Base-by-base conservation (phyloP, 2,888 invertebrate genomes). In the Orthosia cruda region DNA sequence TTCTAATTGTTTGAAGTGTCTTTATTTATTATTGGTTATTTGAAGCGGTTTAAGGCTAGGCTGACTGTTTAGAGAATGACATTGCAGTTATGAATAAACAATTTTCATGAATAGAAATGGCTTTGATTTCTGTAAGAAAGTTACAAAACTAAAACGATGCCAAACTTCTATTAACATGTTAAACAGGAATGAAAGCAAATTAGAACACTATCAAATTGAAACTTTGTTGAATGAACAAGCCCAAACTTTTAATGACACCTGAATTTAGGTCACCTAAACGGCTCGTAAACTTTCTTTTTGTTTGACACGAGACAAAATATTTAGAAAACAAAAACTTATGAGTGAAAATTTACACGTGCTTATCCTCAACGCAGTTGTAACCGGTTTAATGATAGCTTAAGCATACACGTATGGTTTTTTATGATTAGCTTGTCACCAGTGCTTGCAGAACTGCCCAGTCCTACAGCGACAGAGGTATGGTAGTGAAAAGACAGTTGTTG, bases 181-280 rank as follows among this genome's bases (percentile, higher is more conserved):
- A 54, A 54, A 54, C 54, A 7, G 16, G 20, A 20, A 40, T 20
- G 7, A 16, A 67, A 59, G 58, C 57, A 11, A 58, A 67, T 67
- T n/a, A 26, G 12, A 59, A 59, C n/a, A 47, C 45, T 67, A n/a
- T 59, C 15, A 57, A 67, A 59, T 26, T 26, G 45, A 47, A 47
- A 47, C 45, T 16, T 23, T n/a, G 45, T 47, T 26, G 59, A 67
- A 16, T n/a, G 59, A 47, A 26, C n/a, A n/a, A 11, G 45, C 18
- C 11, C n/a, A 26, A 59, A 55, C 12, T 67, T 67, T 47, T 16
- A 26, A 59, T 15, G 58, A 45, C 59, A 58, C n/a, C 61, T 67
- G 26, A 59, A 59, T 59, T 47, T n/a, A 67, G n/a, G n/a, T 67
- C 11, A n/a, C 23, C 45, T n/a, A 54, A 54, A 54, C 13, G 20